Evolutionary conservation across 1,140 invertebrate species (phyloP).

Genomic region (Capitella teleta): DNA sequence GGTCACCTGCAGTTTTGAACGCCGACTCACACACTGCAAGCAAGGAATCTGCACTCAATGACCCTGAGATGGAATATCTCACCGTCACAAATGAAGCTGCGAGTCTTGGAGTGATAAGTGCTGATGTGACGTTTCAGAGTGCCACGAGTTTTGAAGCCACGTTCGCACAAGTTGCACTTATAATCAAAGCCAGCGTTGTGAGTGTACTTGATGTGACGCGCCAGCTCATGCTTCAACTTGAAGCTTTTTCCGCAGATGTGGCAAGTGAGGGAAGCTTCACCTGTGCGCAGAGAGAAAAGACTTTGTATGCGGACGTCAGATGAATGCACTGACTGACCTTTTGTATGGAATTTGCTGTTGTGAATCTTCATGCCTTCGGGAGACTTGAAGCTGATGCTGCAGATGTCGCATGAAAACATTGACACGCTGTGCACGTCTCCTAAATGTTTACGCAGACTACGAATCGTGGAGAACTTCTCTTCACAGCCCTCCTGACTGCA

Average conservation of each 20-base stretch:
- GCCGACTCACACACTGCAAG: constrained; percentile 5
- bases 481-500: neutral
- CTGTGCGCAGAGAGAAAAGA: neutral
- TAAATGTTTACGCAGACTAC: neutral
- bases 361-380: constrained; percentile 7
- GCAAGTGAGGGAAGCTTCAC: neutral
- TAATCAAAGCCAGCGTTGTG: neutral
- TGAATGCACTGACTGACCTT: too few relatives aligned
- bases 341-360: constrained; percentile 4
- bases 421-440: neutral
- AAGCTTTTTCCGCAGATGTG: constrained; percentile 2
- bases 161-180: neutral
- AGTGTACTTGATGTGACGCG: neutral
- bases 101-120: constrained; percentile 1
- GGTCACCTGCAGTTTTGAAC: constrained; percentile 7
- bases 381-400: neutral
- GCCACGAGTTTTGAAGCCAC: neutral
- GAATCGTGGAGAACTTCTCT: neutral
- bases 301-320: too few relatives aligned
- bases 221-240: constrained; percentile 5
- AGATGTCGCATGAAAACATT: neutral
- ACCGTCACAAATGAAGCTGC: neutral
- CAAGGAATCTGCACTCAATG: too few relatives aligned
- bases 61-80: neutral
- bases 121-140: neutral